These are phyloP conservation scores for Zenarchopterus dispar DNA, from an alignment of 2,797 vertebrate genomes.

Conservation along the genomic window DNA sequence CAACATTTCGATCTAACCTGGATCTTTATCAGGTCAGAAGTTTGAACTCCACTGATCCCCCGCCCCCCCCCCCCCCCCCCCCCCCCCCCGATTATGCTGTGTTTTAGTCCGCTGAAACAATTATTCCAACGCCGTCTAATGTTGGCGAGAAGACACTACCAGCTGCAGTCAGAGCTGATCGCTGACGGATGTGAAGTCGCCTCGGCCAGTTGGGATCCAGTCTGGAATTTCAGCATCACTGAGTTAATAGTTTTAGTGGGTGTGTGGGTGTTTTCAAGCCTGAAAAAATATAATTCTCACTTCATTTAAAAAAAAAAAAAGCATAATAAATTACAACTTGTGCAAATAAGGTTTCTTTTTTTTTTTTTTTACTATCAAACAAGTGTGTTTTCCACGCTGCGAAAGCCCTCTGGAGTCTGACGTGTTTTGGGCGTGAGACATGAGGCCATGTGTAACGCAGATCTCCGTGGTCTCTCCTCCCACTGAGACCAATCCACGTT, in stretches of 20 bases:
- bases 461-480: slow-evolving; percentile 25
- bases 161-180: slow-evolving; percentile 19
- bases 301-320: not conserved
- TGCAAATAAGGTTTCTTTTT: not conserved
- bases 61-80: too few species aligned
- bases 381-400: too few species aligned
- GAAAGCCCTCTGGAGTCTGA: not conserved
- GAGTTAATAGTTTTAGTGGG: slow-evolving; percentile 12
- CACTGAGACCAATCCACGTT: slow-evolving; percentile 4
- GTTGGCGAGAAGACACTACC: slow-evolving; percentile 2
- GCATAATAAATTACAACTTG: not conserved
- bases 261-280: slow-evolving; percentile 2
- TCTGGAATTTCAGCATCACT: slow-evolving; percentile 1
- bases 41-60: not conserved
- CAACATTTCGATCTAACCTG: too few species aligned
- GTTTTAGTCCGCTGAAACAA: not conserved
- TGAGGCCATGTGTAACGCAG: slow-evolving; percentile 8
- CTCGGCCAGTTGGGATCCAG: slow-evolving; percentile 9
- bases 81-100: not conserved
- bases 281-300: not conserved
- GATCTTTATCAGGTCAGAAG: slow-evolving; percentile 1
- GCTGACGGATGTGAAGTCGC: slow-evolving; percentile 11
- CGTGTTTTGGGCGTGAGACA: not conserved
- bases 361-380: not conserved
- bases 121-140: not conserved